These are phyloP conservation scores for Andricus curvator DNA, from an alignment of 2,888 invertebrate species.

Conservation along the genomic window DNA sequence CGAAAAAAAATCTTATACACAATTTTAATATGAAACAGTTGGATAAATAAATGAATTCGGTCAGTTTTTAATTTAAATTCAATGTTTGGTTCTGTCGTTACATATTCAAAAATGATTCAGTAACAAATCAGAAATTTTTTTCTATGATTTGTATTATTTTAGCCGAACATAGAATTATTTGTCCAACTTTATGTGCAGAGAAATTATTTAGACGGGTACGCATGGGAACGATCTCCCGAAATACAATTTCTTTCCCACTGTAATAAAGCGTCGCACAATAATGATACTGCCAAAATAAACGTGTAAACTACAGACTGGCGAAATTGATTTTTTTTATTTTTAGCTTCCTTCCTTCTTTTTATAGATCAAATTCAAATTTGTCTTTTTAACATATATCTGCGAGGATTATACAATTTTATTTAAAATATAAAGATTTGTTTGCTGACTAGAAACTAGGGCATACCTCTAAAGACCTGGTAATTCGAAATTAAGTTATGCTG, in stretches of 20 bases:
- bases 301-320: background rate
- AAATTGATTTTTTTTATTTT: background rate
- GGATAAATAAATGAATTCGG: background rate
- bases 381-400: background rate
- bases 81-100: background rate
- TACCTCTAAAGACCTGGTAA: no score
- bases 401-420: no score
- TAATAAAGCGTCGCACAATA: slow-evolving; percentile 17
- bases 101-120: background rate
- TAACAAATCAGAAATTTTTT: background rate
- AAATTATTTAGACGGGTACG: background rate
- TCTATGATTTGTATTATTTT: background rate
- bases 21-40: background rate
- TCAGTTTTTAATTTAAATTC: background rate
- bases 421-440: no score
- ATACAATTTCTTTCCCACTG: background rate
- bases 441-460: no score
- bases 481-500: no score
- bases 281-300: slow-evolving; percentile 30
- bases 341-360: background rate
- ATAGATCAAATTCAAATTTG: background rate
- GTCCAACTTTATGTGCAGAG: background rate
- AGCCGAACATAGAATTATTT: background rate
- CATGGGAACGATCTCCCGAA: background rate
- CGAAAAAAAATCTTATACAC: background rate